A percentile compares a stretch with the other conserved stretches of the same genome.
These are phyloP conservation scores for Bothrops jararaca DNA, from an alignment of 2,113 vertebrate genomes.

Conservation along the genomic window DNA sequence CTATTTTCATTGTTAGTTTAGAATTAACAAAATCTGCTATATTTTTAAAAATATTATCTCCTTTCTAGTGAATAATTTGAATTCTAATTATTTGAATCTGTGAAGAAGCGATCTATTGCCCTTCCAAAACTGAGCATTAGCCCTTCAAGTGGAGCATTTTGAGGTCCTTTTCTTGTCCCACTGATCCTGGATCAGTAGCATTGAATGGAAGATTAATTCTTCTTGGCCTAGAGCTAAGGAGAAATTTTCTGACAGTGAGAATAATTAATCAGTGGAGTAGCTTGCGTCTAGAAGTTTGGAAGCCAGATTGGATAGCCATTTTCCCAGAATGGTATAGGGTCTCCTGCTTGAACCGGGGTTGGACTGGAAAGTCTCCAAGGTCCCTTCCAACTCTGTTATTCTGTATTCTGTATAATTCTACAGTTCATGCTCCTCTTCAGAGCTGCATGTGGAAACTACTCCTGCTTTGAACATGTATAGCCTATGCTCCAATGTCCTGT, in stretches of 20 bases:
- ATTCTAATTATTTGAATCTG: neutral
- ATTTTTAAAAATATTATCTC: neutral
- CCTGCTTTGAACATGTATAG: neutral
- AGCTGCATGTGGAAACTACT: neutral
- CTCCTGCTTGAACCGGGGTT: too few species aligned
- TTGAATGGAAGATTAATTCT: neutral
- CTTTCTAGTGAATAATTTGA: neutral
- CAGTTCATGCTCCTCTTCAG: neutral
- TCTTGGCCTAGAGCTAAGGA: neutral
- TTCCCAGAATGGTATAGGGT: too few species aligned
- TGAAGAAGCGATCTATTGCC: accelerated
- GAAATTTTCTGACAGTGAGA: neutral
- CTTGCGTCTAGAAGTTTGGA: neutral
- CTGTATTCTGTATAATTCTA: neutral
- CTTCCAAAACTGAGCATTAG: neutral
- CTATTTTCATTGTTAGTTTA: neutral
- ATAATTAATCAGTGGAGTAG: neutral
- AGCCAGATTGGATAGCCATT: neutral
- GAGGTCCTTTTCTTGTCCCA: neutral
- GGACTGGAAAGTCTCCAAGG: too few species aligned
- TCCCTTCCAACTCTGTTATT: neutral
- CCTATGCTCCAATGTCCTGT: neutral
- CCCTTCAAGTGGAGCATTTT: neutral
- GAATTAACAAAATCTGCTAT: neutral
- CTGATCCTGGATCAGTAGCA: neutral